phyloP scores from a whole-genome alignment of 64 coral and sea anemone species.

The Stichodactyla helianthus region DNA sequence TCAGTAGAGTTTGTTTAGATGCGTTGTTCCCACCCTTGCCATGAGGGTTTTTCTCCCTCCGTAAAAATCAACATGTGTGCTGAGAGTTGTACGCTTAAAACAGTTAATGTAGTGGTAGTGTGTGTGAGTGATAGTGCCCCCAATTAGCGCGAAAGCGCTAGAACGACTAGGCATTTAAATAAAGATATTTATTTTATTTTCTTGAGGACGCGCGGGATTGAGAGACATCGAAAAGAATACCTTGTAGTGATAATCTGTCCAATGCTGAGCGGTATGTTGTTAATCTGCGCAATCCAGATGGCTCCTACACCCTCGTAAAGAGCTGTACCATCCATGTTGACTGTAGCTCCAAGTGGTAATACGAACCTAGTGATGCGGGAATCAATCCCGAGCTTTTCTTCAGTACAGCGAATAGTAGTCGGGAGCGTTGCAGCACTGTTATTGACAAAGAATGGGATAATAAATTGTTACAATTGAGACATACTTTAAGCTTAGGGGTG shows the following conservation, averaged over 20 bases:
- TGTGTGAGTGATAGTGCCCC: too few relatives aligned
- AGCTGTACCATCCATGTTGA: conserved; percentile 81
- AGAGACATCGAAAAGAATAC: conserved; percentile 3
- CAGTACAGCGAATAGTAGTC: conserved; percentile 64
- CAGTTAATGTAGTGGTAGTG: too few relatives aligned
- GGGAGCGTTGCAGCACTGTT: conserved; percentile 64
- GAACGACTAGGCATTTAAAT: too few relatives aligned
- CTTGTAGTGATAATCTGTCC: conserved; percentile 67
- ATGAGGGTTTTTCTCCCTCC: too few relatives aligned
- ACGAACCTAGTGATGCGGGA: conserved; percentile 62
- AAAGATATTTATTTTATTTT: too few relatives aligned
- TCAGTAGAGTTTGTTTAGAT: too few relatives aligned
- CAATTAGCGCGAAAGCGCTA: too few relatives aligned
- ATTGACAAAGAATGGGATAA: background rate
- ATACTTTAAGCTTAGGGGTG: too few relatives aligned
- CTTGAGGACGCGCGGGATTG: background rate
- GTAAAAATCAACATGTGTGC: too few relatives aligned
- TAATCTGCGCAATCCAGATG: conserved; percentile 69
- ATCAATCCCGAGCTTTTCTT: conserved; percentile 59
- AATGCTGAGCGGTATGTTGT: conserved; percentile 39
- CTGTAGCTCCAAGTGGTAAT: conserved; percentile 59
- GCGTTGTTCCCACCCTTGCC: too few relatives aligned
- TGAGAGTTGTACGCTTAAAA: too few relatives aligned
- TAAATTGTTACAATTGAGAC: background rate
- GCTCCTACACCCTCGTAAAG: conserved; percentile 71